Evolutionary conservation across 2,888 invertebrate species (phyloP), one percentile per base, ranked within the genome.

Genomic region (Cheilosia variabilis): DNA sequence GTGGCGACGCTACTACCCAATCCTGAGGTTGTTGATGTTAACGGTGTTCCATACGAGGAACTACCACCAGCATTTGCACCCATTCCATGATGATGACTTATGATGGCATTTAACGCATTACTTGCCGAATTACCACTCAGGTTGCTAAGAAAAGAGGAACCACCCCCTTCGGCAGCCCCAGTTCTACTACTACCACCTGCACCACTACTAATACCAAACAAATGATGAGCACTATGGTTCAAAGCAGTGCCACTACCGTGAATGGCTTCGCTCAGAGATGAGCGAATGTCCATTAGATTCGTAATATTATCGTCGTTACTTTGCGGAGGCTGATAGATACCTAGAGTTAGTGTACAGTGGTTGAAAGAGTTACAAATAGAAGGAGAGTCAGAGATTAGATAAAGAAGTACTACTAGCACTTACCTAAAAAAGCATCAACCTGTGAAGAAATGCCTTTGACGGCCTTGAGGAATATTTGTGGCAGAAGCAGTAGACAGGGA

Each of bases 391-490:
- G 24, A 60, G 17, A 22, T 65, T 60, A 55, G 24, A 52, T 9
- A 50, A 34, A 41, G 37, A n/a, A 55, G 31, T 15, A 31, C n/a
- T 19, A 2, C 22, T n/a, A 6, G 10, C 4, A 22, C 93, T 93
- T 93, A 97, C 98, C 98, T 87, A 99, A 93, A 93, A 98, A 99
- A 1, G 98, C 98, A 93, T 99, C 98, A 15, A 98, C 98, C 90
- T 98, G 96, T 37, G 96, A 96, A 0, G 98, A 97, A 81, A 99
- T 94, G 47, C 98, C 98, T 92, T 96, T 96, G 94, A 99, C 97
- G 9, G 98, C 98, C 91, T 97, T 97, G 88, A 97, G 94, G 93
- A 99, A 99, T 91, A 98, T 98, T 87, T 95, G 93, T 0, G 98
- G 98, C 88, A 99, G 92, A 15, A 95, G 94, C 87, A 95, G 94